A percentile compares a stretch with the other conserved stretches of the same genome.
Conservation (phyloP, 2,797 vertebrate species). For the Lithobates sylvaticus region DNA sequence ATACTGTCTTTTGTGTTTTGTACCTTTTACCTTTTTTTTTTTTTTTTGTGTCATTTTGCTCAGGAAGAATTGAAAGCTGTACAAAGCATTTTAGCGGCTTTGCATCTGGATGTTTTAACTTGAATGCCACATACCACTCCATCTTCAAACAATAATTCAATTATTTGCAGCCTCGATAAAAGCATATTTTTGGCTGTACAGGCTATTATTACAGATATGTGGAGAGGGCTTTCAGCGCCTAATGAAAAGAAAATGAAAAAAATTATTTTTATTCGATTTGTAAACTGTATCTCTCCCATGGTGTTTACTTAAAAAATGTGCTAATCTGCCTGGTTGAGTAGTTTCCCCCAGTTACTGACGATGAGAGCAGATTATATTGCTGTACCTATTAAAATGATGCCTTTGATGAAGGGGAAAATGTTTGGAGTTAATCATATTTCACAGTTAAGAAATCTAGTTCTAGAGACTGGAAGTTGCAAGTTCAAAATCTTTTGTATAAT, state of each 20-base stretch:
- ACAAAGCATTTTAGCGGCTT: neutral
- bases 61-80: neutral
- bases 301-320: constrained; percentile 29
- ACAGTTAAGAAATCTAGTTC: neutral
- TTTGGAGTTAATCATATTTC: constrained; percentile 9
- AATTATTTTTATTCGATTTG: constrained; percentile 4
- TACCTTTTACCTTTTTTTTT: neutral
- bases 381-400: constrained; percentile 10
- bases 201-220: neutral
- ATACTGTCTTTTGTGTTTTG: neutral
- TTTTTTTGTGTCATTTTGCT: neutral
- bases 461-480: too few species aligned
- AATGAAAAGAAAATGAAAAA: neutral
- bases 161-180: constrained; percentile 9
- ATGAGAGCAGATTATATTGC: constrained; percentile 26
- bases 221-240: neutral
- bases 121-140: neutral
- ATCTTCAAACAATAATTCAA: constrained; percentile 3
- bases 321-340: constrained; percentile 10
- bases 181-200: too few species aligned
- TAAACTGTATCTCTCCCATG: constrained; percentile 4
- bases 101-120: neutral
- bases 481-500: too few species aligned
- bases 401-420: constrained; percentile 26
- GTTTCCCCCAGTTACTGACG: constrained; percentile 12